Conservation (phyloP, 1,140 invertebrate species). For the Drosophila azteca region DNA sequence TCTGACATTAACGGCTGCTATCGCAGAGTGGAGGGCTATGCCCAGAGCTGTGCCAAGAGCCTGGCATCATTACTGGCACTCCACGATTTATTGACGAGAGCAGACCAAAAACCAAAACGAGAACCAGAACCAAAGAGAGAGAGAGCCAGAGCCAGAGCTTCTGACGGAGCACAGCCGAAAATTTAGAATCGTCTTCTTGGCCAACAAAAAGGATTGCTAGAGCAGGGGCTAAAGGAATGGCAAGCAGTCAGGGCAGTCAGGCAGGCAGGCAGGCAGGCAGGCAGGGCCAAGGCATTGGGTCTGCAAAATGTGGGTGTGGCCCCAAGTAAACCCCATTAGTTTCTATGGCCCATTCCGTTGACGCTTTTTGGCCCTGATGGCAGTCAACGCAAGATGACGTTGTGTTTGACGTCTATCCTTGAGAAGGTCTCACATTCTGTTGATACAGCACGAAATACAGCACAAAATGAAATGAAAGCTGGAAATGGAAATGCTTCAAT, state of each 20-base stretch:
- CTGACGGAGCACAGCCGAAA: conserved; percentile 55
- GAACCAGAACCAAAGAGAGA: conserved; percentile 4
- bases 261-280: neutral
- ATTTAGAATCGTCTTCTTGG: conserved; percentile 79
- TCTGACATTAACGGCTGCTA: conserved; percentile 84
- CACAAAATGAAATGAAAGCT: conserved; percentile 5
- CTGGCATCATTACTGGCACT: conserved; percentile 79
- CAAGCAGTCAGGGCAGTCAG: no score
- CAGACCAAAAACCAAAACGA: conserved; percentile 44
- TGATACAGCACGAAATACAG: conserved; percentile 23
- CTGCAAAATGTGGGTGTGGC: conserved; percentile 44
- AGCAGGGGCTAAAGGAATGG: neutral
- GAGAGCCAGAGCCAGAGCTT: conserved; percentile 3
- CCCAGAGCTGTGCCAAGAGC: conserved; percentile 58
- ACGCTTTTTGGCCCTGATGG: conserved; percentile 46
- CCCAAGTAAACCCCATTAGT: conserved; percentile 62
- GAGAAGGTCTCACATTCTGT: conserved; percentile 33
- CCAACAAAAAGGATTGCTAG: conserved; percentile 70
- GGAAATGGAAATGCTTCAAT: conserved; percentile 31
- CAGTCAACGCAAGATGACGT: conserved; percentile 64
- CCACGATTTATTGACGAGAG: conserved; percentile 78
- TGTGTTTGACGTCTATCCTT: conserved; percentile 23
- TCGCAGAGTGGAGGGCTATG: conserved; percentile 65
- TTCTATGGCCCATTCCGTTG: conserved; percentile 72
- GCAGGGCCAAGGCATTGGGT: conserved; percentile 10